Evolutionary conservation across 2,113 vertebrate species (phyloP), one percentile per base, ranked within the genome.

Genomic region (Spermophilus dauricus): DNA sequence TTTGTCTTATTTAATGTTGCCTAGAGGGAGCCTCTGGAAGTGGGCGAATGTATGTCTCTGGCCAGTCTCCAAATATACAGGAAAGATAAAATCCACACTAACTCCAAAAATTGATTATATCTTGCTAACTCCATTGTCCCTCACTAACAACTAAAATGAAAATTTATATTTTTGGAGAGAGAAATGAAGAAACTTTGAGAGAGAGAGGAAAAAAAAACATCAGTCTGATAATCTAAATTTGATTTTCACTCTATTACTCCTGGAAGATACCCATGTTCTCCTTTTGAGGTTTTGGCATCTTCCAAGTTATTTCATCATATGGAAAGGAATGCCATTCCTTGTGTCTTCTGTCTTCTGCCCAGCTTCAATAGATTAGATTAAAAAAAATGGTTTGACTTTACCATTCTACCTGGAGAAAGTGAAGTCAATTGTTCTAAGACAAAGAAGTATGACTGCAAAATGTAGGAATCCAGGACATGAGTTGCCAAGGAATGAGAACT

Each of bases 351-450:
- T 8, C 39, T 86, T 28, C 86, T 56, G 17, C 69, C 34, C 58
- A 77, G 5, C 39, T 81, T 95, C 28, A 92, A 8, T 53, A 94
- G 32, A 86, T 87, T 32, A 72, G n/a, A 77, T 77, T 30, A 42
- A 42, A 42, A 42, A 42, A 42, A 96, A 78, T 77, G 9, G 67
- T 88, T 80, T 88, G 45, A 48, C 84, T 88, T 96, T 95, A 42
- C 61, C 86, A 91, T 97, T 95, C 53, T 92, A 73, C 67, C 18
- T 61, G 17, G 67, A 69, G 73, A 94, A 90, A 91, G 67, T 86
- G 30, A 96, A 77, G 53, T 88, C 82, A 91, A 69, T 97, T 87
- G 91, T 90, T 72, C 48, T 32, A 73, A 88, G 85, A 84, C 70
- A 89, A 77, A 78, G 48, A 95, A 72, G 22, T n/a, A 37, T 85